Evolutionary conservation across 2,888 invertebrate genomes (phyloP).

Genomic region (Amphipoea oculea): DNA sequence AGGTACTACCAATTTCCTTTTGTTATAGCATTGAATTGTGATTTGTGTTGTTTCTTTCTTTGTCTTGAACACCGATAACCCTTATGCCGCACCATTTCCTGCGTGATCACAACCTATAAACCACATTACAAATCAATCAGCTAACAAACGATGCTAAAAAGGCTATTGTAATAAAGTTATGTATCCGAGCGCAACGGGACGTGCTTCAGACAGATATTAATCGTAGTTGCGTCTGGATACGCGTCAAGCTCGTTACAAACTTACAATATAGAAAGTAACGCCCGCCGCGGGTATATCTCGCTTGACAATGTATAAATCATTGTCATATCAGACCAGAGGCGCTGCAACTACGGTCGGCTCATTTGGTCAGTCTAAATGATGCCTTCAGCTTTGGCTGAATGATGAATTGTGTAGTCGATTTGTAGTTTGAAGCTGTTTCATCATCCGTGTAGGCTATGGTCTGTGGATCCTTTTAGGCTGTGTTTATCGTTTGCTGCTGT

Average conservation of each 20-base stretch:
- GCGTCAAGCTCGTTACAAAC: slow-evolving; percentile 70
- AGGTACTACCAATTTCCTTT: not conserved
- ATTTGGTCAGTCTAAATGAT: slow-evolving; percentile 72
- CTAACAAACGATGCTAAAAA: slow-evolving; percentile 64
- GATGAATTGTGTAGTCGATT: slow-evolving; percentile 66
- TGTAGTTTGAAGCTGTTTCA: slow-evolving; percentile 57
- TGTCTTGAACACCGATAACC: not conserved
- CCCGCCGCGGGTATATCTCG: slow-evolving; percentile 64
- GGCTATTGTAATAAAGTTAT: slow-evolving; percentile 65
- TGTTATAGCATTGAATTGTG: not conserved
- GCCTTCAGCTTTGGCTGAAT: slow-evolving; percentile 60
- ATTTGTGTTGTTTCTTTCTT: not conserved
- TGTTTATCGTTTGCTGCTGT: slow-evolving; percentile 18
- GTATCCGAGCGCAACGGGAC: slow-evolving; percentile 61
- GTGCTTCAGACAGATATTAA: slow-evolving; percentile 73
- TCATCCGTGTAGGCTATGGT: slow-evolving; percentile 38
- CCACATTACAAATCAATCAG: slow-evolving; percentile 61
- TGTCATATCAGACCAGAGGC: slow-evolving; percentile 76
- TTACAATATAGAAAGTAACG: slow-evolving; percentile 71
- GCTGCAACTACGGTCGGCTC: slow-evolving; percentile 69
- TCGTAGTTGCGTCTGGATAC: slow-evolving; percentile 68
- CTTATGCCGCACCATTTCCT: slow-evolving; percentile 17
- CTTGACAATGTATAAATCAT: slow-evolving; percentile 77
- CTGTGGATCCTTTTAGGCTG: slow-evolving; percentile 14
- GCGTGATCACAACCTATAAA: slow-evolving; percentile 15